These are phyloP conservation scores for Geococcyx californianus DNA, from an alignment of 2,113 vertebrate species.

Conservation along the genomic window DNA sequence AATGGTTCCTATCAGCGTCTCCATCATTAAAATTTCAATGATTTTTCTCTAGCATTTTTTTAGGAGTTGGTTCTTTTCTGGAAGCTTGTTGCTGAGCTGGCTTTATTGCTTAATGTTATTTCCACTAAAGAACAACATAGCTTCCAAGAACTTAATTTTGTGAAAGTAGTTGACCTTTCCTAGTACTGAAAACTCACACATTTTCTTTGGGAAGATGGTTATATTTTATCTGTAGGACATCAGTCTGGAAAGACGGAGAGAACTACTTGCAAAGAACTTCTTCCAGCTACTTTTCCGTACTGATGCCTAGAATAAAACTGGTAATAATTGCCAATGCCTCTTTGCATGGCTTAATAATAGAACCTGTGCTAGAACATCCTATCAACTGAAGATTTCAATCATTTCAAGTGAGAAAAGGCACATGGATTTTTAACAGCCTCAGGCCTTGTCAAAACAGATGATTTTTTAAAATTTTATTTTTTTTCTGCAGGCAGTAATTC, in stretches of 20 bases:
- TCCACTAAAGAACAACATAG: not conserved
- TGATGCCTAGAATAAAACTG: not conserved
- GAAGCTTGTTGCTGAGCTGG: not conserved
- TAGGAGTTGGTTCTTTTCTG: not conserved
- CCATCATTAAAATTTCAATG: not conserved
- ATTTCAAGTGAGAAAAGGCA: not conserved
- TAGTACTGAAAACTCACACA: not conserved
- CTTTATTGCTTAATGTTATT: not conserved
- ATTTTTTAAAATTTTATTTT: not conserved
- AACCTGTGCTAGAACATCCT: not conserved
- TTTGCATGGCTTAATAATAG: not conserved
- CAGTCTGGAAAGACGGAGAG: not conserved
- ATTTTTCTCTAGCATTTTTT: not conserved
- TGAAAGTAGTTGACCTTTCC: not conserved
- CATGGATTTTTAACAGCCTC: not conserved
- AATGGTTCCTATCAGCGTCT: not conserved
- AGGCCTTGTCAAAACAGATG: not conserved
- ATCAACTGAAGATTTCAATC: not conserved
- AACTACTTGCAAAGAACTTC: not conserved
- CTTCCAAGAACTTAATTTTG: not conserved
- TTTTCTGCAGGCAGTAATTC: not conserved
- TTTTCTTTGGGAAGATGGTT: not conserved
- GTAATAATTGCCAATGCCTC: constrained; percentile 3
- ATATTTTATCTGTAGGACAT: not conserved
- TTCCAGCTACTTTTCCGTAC: not conserved